Base-by-base conservation (phyloP, 2,797 vertebrate genomes). In the Distichodus sexfasciatus region DNA sequence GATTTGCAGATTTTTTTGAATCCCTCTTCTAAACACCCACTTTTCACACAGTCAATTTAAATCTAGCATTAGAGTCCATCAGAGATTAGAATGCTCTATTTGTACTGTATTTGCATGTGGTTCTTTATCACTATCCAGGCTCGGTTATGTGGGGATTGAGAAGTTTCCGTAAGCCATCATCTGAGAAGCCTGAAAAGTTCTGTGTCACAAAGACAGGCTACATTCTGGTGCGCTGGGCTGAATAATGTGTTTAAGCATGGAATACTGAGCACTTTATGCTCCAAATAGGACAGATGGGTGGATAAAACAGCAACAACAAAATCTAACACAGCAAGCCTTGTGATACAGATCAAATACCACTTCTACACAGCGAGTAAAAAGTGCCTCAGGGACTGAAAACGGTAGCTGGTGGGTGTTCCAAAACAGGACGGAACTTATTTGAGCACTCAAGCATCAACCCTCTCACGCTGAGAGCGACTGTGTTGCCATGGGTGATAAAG, bases 401-500 rank as follows among this genome's bases (percentile, higher is more conserved):
- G 23, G 19, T 11, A 14, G 23, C 5, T 23, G 50, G 14, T 36
- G 38, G n/a, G 48, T 15, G 2, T 54, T 63, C 59, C 50, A 46
- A 55, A 71, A 35, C 40, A 47, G 51, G 51, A 57, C 24, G 26
- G 50, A 71, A 65, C 41, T 54, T 63, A 54, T 48, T 55, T 71
- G 41, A 57, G 31, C 51, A 71, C 69, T 64, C 51, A 71, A 40
- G 50, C 41, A 57, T 17, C 50, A 63, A 35, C 10, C 50, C 60
- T 57, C 15, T 57, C 21, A 57, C 17, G 54, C 50, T 24, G 15
- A 40, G 41, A 50, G 67, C 15, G 15, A 26, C 36, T 46, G 21
- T 21, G 69, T 71, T 71, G 24, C 69, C 69, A 63, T 40, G 69
- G 60, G 41, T 62, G 40, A 63, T 64, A 63, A 71, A 43, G 31